Base-by-base conservation (phyloP, 1,140 invertebrate species). In the Hyles euphorbiae region DNA sequence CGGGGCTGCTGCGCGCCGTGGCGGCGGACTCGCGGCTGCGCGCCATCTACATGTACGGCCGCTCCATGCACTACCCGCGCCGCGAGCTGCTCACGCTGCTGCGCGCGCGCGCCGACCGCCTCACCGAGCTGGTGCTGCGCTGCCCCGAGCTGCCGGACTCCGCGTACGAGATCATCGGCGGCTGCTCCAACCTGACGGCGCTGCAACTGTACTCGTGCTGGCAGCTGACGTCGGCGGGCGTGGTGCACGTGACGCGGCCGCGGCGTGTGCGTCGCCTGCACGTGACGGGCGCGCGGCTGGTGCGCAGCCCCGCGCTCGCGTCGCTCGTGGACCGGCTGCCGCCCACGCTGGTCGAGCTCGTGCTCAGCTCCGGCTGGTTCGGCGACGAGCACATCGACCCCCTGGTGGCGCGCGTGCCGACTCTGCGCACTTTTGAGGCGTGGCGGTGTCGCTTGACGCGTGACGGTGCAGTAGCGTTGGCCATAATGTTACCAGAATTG, bases 11-110 rank as follows among this genome's bases (percentile, higher is more conserved):
- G 4, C 36, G 32, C n/a, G n/a, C 32, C 3, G 7, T 67, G 5
- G 47, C 46, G 12, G 22, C 9, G 1, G 34, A 33, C 32, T 10
- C 49, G 10, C 48, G 22, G 11, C 43, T 70, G 4, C 36, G 43
- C 3, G 56, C 22, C 6, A 33, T 76, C 3, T 64, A 74, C 49
- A 76, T 78, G 73, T 78, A 68, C 40, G 76, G 76, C 3, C 50
- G 56, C 7, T 56, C 68, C 5, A n/a, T 58, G 7, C 43, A 67
- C 48, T 72, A 65, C 32, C 58, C 55, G 0, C 46, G 34, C 0
- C 51, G 52, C 3, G 61, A 67, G 36, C 45, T 74, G 53, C 49
- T 53, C 3, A 47, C 32, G 4, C 33, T 78, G 10, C 44, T 75
- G 8, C 32, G 48, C 0, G 48, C 51, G 4, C 65, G 66, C 2